These are phyloP conservation scores for Dryomyza anilis DNA, from an alignment of 2,888 invertebrate genomes.

Conservation along the genomic window DNA sequence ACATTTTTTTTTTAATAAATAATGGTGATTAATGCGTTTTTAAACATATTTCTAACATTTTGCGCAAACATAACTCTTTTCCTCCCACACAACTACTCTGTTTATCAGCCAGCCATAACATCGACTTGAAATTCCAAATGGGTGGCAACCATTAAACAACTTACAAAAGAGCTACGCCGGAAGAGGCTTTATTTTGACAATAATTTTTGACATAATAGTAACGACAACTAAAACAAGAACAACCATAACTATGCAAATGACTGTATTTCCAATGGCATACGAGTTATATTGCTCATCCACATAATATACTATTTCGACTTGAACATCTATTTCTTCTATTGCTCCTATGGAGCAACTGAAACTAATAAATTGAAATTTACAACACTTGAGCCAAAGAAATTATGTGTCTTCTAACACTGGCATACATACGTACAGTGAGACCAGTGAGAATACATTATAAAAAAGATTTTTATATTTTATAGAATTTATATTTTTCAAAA, in stretches of 20 bases:
- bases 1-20: too few relatives aligned
- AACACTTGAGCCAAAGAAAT: not conserved
- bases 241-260: not conserved
- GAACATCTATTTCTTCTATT: not conserved
- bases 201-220: conserved; percentile 7
- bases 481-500: too few relatives aligned
- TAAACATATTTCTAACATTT: too few relatives aligned
- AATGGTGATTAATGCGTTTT: too few relatives aligned
- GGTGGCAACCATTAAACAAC: conserved; percentile 3
- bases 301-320: too few relatives aligned
- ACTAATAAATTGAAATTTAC: conserved; percentile 1
- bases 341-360: not conserved
- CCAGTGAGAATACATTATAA: not conserved
- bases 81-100: too few relatives aligned
- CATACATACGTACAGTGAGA: not conserved
- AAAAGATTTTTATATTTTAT: too few relatives aligned
- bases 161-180: not conserved
- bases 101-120: too few relatives aligned
- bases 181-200: conserved; percentile 1
- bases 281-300: too few relatives aligned
- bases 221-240: not conserved
- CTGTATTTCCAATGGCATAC: not conserved
- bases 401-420: conserved; percentile 2
- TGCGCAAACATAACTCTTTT: too few relatives aligned
- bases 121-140: not conserved